A percentile compares a stretch with the other conserved stretches of the same genome.
Conservation (phyloP, 2,888 invertebrate species). For the Eumerus sabulonum region DNA sequence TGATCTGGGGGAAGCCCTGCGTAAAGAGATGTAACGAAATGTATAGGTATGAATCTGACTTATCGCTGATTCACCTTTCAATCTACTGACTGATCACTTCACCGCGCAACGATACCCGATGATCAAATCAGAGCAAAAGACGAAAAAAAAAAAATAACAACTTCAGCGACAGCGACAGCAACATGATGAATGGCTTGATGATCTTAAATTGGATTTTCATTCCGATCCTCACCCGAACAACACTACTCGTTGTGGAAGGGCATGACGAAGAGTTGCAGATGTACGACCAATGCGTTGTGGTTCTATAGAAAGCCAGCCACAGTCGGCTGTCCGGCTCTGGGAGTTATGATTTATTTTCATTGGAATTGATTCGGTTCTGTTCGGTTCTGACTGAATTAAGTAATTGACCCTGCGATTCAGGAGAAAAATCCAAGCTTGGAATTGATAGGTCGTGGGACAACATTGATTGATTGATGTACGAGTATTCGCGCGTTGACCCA, state of each 20-base stretch:
- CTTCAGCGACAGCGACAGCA: too few relatives aligned
- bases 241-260: neutral
- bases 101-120: slow-evolving; percentile 4
- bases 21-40: too few relatives aligned
- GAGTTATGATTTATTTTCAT: slow-evolving; percentile 44
- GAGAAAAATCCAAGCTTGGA: slow-evolving; percentile 10
- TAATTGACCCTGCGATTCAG: slow-evolving; percentile 36
- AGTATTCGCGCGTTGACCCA: neutral
- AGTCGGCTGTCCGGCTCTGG: slow-evolving; percentile 13
- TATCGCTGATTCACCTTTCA: slow-evolving; percentile 1
- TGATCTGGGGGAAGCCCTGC: too few relatives aligned
- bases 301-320: slow-evolving; percentile 37
- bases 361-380: slow-evolving; percentile 29
- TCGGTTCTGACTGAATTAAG: slow-evolving; percentile 38
- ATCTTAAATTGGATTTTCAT: slow-evolving; percentile 43
- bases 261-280: neutral
- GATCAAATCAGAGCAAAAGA: neutral
- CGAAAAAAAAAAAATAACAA: too few relatives aligned
- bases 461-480: slow-evolving; percentile 21
- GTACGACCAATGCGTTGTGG: slow-evolving; percentile 10
- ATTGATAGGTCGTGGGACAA: neutral
- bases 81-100: slow-evolving; percentile 1
- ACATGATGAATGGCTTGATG: slow-evolving; percentile 30
- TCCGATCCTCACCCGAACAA: neutral
- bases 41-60: too few relatives aligned